Conservation (phyloP, 2,113 vertebrate species). For the Barbus barbus region DNA sequence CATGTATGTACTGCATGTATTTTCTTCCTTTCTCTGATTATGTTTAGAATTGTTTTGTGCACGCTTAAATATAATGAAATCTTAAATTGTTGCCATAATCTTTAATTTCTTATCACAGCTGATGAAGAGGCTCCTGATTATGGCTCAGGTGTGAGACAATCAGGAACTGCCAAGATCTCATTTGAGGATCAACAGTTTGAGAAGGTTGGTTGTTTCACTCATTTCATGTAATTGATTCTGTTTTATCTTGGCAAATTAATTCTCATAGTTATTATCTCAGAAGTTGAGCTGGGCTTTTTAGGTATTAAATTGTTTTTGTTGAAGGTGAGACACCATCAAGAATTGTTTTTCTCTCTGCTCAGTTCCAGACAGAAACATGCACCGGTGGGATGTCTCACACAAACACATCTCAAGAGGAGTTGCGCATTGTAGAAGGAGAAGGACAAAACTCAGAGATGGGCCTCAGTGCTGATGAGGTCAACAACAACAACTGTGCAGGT, state of each 20-base stretch:
- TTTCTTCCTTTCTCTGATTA: background rate
- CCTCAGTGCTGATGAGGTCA: slow-evolving; percentile 91
- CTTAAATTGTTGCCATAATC: background rate
- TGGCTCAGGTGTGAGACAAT: slow-evolving; percentile 92
- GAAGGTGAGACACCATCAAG: background rate
- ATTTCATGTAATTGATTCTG: background rate
- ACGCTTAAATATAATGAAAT: background rate
- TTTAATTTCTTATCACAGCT: slow-evolving; percentile 72
- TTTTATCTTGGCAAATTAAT: background rate
- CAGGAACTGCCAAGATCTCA: slow-evolving; percentile 94
- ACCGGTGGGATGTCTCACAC: slow-evolving; percentile 82
- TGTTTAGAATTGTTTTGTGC: background rate
- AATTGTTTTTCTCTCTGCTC: background rate
- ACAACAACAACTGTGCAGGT: slow-evolving; percentile 96
- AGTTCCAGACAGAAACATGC: slow-evolving; percentile 94
- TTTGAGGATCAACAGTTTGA: slow-evolving; percentile 97
- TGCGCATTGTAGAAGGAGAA: slow-evolving; percentile 95
- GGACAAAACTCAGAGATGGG: slow-evolving; percentile 83
- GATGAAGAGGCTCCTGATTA: slow-evolving; percentile 98
- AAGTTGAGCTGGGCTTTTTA: background rate
- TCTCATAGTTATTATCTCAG: background rate
- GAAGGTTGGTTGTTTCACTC: slow-evolving; percentile 77
- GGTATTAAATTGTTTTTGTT: background rate
- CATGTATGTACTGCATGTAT: background rate
- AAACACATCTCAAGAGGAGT: slow-evolving; percentile 92